Evolutionary conservation across 2,888 invertebrate species (phyloP), one percentile per base, ranked within the genome.

Genomic region (Mimumesa dahlbomi): DNA sequence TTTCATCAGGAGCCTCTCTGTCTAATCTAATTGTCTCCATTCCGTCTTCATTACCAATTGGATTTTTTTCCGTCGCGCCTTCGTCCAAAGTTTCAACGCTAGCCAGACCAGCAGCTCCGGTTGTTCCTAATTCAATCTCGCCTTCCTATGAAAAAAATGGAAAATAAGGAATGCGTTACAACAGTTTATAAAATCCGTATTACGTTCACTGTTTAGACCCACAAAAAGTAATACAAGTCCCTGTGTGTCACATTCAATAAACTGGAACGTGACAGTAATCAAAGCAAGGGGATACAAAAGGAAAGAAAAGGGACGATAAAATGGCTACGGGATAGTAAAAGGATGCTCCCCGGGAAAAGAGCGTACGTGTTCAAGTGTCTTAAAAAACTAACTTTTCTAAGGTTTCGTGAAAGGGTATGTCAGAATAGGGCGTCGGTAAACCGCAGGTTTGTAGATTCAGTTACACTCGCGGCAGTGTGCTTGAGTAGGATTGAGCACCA

Each of bases 41-140:
- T 22, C 94, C 95, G 85, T 94, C 94, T 83, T 93, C 93, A 71
- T 90, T 91, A 53, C 87, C 88, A 1, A 87, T 81, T 69, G 90
- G 90, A 62, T 90, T 91, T 67, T 92, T 93, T 58, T 93, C 94
- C 13, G 93, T 92, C 76, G 93, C 92, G 76, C 93, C 93, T 80
- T 95, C 95, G 84, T 95, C 95, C 43, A 95, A 90, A 0, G 95
- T 95, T 88, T 96, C 96, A 92, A 94, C 94, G 4, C 95, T 95
- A 0, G 96, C 95, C 52, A 96, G 90, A 16, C 94, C 93, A 77
- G 93, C 93, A 75, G 93, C 92, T 65, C 92, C 92, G 56, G 91
- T 92, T 48, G 91, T 89, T 62, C 92, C 91, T 25, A 91, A 87
- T 85, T 93, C 92, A 4, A 90, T 88, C 83, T 91, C 89, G 42